A percentile compares a stretch with the other conserved stretches of the same genome.
These are phyloP conservation scores for Peromyscus leucopus DNA, from an alignment of 2,113 vertebrate species.

Conservation along the genomic window DNA sequence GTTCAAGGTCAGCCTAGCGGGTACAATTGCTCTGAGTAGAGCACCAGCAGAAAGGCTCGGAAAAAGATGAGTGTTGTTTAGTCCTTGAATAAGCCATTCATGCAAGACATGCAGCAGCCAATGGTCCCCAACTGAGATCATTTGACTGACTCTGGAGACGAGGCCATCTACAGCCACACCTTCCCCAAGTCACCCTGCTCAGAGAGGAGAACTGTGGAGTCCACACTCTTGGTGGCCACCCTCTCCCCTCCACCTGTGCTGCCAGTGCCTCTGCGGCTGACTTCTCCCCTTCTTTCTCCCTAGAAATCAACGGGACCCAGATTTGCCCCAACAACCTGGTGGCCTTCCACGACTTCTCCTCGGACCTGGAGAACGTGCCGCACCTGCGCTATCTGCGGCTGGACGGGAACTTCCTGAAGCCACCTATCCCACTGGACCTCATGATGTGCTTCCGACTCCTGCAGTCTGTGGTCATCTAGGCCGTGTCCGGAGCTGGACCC, in stretches of 20 bases:
- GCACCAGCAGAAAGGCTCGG: neutral
- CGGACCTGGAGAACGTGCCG: constrained; percentile 87
- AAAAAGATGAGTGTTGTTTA: neutral
- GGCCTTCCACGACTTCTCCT: constrained; percentile 86
- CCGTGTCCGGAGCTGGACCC: neutral
- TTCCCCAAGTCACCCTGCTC: neutral
- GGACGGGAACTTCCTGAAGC: constrained; percentile 95
- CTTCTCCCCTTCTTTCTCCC: constrained; percentile 42
- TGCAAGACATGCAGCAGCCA: neutral
- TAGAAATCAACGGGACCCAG: constrained; percentile 96
- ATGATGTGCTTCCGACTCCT: constrained; percentile 98
- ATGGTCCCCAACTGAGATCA: neutral
- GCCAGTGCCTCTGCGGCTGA: neutral
- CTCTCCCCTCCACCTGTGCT: neutral
- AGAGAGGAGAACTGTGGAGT: neutral
- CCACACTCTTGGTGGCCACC: neutral
- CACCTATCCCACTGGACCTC: constrained; percentile 95
- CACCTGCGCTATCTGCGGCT: constrained; percentile 96
- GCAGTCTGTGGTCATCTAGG: constrained; percentile 94
- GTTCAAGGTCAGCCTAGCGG: neutral
- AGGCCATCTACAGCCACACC: rapidly evolving
- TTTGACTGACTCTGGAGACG: neutral
- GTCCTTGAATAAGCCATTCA: neutral
- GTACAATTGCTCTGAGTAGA: neutral
- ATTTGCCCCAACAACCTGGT: constrained; percentile 91